A percentile compares a stretch with the other conserved stretches of the same genome.
Conservation (phyloP, 2,797 vertebrate species). For the Lacerta bilineata region DNA sequence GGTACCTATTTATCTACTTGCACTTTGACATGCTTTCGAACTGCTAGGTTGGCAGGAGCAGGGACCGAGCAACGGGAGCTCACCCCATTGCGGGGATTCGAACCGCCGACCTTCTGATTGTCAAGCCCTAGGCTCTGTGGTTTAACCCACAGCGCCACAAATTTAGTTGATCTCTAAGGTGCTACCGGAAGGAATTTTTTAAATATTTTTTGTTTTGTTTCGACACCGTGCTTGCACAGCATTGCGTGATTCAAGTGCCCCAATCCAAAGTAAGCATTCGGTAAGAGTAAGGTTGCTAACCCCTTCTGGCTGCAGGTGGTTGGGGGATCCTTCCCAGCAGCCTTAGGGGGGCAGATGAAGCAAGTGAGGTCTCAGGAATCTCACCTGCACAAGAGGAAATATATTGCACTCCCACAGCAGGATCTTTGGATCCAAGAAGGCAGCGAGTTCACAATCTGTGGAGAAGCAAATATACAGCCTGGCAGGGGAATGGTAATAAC, state of each 20-base stretch:
- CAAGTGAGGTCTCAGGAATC: not conserved
- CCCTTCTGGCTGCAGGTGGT: not conserved
- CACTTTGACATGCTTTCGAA: no score
- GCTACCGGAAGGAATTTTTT: no score
- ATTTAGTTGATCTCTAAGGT: no score
- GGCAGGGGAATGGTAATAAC: constrained; percentile 1
- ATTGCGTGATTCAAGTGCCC: not conserved
- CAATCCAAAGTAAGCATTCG: not conserved
- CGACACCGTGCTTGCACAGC: not conserved
- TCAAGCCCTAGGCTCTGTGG: no score
- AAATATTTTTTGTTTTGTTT: no score
- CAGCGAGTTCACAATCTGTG: not conserved
- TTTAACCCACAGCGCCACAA: no score
- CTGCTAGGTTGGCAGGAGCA: no score
- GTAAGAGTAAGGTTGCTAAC: not conserved
- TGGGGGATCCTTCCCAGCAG: not conserved
- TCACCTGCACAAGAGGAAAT: not conserved
- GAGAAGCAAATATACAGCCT: not conserved
- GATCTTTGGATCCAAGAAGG: constrained; percentile 5
- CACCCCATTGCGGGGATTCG: no score
- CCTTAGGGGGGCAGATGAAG: not conserved
- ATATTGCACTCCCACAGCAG: not conserved
- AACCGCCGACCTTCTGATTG: no score
- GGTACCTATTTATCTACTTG: no score
- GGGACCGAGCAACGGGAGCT: no score